These are phyloP conservation scores for Glyphotaelius pellucidus DNA, from an alignment of 2,888 invertebrate genomes.

Conservation along the genomic window DNA sequence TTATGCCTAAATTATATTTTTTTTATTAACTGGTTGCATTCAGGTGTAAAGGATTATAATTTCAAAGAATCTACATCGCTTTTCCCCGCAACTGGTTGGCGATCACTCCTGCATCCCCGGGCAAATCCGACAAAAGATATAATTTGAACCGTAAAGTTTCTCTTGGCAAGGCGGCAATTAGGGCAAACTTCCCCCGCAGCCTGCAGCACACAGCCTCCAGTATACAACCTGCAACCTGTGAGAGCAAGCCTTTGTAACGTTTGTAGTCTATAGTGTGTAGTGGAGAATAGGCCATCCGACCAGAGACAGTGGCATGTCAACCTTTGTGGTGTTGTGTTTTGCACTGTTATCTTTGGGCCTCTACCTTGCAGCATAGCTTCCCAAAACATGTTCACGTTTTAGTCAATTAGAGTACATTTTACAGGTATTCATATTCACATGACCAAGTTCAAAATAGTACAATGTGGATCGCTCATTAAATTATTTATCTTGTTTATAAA, in stretches of 20 bases:
- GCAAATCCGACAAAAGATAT: slow-evolving; percentile 3
- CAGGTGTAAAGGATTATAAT: background rate
- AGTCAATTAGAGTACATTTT: too few relatives aligned
- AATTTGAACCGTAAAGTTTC: slow-evolving; percentile 19
- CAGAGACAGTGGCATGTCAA: background rate
- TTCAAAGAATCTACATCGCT: background rate
- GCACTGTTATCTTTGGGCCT: background rate
- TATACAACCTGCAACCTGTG: background rate
- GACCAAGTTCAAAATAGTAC: too few relatives aligned
- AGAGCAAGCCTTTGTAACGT: background rate
- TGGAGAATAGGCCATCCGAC: background rate
- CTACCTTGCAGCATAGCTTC: background rate
- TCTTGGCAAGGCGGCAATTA: slow-evolving; percentile 28
- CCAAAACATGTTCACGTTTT: background rate
- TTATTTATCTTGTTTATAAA: too few relatives aligned
- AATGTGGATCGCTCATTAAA: too few relatives aligned
- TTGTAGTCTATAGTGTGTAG: background rate
- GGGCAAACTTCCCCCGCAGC: background rate
- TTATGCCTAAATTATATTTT: too few relatives aligned
- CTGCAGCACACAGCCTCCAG: background rate
- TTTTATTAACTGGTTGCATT: background rate
- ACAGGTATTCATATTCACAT: too few relatives aligned
- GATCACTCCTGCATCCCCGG: background rate
- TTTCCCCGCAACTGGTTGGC: background rate
- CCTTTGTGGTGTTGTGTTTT: background rate